Evolutionary conservation across 2,888 invertebrate genomes (phyloP).

Genomic region (Andrena dorsata): DNA sequence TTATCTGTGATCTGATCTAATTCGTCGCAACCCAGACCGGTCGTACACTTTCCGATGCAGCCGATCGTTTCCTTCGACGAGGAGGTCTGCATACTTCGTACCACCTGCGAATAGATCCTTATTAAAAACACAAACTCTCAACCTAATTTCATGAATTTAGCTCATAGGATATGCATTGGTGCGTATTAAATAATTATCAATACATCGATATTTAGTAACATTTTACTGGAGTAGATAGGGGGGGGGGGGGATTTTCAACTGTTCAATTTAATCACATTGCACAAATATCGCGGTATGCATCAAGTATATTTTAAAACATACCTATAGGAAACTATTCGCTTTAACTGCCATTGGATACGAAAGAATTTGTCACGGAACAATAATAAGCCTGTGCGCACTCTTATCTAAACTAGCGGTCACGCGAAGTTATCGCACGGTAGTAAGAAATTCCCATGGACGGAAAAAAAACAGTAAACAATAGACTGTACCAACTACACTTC

Average conservation of each 20-base stretch:
- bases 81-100: constrained; percentile 69
- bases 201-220: too few species aligned
- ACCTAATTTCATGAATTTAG: neutral
- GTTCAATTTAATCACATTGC: neutral
- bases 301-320: neutral
- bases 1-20: constrained; percentile 78
- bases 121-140: neutral
- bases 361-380: neutral
- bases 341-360: neutral
- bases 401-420: constrained; percentile 21
- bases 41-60: constrained; percentile 79
- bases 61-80: constrained; percentile 65
- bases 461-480: constrained; percentile 21
- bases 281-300: neutral
- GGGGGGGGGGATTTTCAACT: too few species aligned
- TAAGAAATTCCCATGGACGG: constrained; percentile 21
- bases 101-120: constrained; percentile 22
- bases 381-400: neutral
- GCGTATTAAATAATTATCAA: too few species aligned
- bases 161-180: neutral
- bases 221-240: too few species aligned
- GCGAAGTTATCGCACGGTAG: neutral
- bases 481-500: neutral
- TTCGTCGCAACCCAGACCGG: constrained; percentile 73
- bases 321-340: neutral